phyloP scores from a whole-genome alignment of 2,888 invertebrate species.

The Perdita meconis region DNA sequence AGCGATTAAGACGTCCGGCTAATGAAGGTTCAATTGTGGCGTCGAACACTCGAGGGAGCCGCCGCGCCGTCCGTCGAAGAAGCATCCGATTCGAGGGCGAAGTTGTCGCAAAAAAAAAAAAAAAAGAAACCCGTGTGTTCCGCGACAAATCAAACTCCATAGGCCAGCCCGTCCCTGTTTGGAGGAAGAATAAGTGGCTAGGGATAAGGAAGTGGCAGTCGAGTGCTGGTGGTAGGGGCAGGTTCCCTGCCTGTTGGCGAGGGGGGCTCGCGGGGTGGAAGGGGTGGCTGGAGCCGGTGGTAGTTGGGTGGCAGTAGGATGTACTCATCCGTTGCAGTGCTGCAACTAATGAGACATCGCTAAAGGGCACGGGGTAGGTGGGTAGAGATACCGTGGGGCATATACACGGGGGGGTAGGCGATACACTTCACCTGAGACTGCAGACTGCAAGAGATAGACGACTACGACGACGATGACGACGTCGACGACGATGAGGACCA shows the following conservation, averaged over 20 bases:
- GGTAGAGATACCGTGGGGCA: constrained; percentile 76
- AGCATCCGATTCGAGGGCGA: no score
- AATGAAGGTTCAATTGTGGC: no score
- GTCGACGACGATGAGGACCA: constrained; percentile 75
- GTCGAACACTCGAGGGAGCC: no score
- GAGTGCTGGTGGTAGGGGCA: constrained; percentile 72
- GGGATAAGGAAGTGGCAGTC: constrained; percentile 81
- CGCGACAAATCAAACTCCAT: constrained; percentile 46
- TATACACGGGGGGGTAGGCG: constrained; percentile 79
- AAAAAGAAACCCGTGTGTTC: background rate
- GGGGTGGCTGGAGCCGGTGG: constrained; percentile 61
- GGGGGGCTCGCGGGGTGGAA: constrained; percentile 47
- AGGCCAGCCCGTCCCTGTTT: constrained; percentile 37
- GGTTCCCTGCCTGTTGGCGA: constrained; percentile 68
- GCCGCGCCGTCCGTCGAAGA: no score
- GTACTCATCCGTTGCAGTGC: constrained; percentile 83
- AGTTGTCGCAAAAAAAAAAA: background rate
- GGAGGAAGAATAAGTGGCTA: constrained; percentile 76
- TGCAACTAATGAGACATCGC: constrained; percentile 85
- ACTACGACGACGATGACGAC: constrained; percentile 68
- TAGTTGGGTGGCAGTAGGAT: constrained; percentile 73
- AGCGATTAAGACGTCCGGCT: background rate
- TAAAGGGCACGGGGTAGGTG: constrained; percentile 82
- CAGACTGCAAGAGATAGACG: constrained; percentile 80
- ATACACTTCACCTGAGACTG: constrained; percentile 83